Base-by-base conservation (phyloP, 2,888 invertebrate genomes). In the Elmis aenea region DNA sequence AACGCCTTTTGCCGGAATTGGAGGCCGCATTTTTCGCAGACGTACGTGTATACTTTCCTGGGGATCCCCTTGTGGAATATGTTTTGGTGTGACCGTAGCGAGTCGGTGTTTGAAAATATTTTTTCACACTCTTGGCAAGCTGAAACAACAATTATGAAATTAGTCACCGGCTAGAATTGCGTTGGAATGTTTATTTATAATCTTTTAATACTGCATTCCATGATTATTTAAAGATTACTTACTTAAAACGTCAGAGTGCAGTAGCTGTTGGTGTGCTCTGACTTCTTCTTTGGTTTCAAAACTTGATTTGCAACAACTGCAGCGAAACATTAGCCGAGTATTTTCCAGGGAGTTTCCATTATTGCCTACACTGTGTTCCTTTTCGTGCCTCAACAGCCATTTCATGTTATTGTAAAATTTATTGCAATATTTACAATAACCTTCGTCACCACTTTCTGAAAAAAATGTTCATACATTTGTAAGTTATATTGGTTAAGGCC, bases 81-180 rank as follows among this genome's bases (percentile, higher is more conserved):
- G 27, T 65, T 64, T 26, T 60, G 61, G 46, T 73, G 73, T n/a
- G 63, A 62, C 35, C 64, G 65, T 2, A 70, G 55, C 1, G 66
- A 64, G 42, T 71, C 69, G 13, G 62, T 61, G 2, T 67, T 67
- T 3, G 66, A 61, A 55, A 70, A 70, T 5, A 62, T 61, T 51
- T 69, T 70, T 26, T 68, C 62, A 38, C 73, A 73, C 21, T 65
- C 58, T 15, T 61, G 58, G 42, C 73, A 73, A 24, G 63, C 67
- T 46, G 31, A 28, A 59, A 55, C 35, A 38, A 30, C 12, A 28
- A 24, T n/a, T 13, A 30, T 24, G 25, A 24, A 24, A 11, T 18
- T 18, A 18, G 8, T 6, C 5, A 5, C 5, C 8, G 18, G 18
- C 8, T 18, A 18, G n/a, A n/a, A n/a, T n/a, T n/a, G n/a, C n/a